phyloP scores from a whole-genome alignment of 1,140 invertebrate genomes.

The Danaus melanippus region DNA sequence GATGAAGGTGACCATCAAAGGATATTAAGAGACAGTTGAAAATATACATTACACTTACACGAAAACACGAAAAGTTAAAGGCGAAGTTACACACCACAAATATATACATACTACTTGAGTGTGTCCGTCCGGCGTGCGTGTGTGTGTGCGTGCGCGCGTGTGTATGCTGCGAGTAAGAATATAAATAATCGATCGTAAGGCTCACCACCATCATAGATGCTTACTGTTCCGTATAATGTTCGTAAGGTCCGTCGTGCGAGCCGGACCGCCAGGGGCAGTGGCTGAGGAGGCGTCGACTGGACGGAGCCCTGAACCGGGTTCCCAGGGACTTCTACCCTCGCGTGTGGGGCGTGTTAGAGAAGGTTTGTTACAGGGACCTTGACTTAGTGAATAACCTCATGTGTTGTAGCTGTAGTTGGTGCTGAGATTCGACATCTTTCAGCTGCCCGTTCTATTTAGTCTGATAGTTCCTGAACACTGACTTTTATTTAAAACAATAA shows the following conservation, averaged over 20 bases:
- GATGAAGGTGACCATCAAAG: constrained; percentile 73
- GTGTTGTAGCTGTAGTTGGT: neutral
- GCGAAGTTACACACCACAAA: too few relatives aligned
- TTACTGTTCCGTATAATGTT: neutral
- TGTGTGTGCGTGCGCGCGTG: too few relatives aligned
- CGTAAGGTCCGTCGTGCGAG: constrained; percentile 65
- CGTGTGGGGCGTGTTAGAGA: constrained; percentile 93
- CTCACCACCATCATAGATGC: too few relatives aligned
- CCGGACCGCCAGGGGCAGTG: constrained; percentile 95
- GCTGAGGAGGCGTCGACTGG: constrained; percentile 92
- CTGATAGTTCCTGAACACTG: too few relatives aligned
- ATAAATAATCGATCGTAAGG: too few relatives aligned
- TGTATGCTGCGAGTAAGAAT: too few relatives aligned
- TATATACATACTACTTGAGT: too few relatives aligned
- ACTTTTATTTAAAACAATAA: too few relatives aligned
- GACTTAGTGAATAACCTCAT: neutral
- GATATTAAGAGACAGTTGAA: too few relatives aligned
- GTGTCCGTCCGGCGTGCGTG: too few relatives aligned
- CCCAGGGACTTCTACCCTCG: constrained; percentile 96
- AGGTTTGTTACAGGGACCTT: constrained; percentile 67
- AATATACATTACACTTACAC: too few relatives aligned
- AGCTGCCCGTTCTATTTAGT: neutral
- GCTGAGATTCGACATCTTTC: neutral
- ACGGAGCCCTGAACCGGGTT: constrained; percentile 97
- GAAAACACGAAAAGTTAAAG: too few relatives aligned